These are phyloP conservation scores for Thera obeliscata DNA, from an alignment of 2,888 invertebrate genomes.

Conservation along the genomic window DNA sequence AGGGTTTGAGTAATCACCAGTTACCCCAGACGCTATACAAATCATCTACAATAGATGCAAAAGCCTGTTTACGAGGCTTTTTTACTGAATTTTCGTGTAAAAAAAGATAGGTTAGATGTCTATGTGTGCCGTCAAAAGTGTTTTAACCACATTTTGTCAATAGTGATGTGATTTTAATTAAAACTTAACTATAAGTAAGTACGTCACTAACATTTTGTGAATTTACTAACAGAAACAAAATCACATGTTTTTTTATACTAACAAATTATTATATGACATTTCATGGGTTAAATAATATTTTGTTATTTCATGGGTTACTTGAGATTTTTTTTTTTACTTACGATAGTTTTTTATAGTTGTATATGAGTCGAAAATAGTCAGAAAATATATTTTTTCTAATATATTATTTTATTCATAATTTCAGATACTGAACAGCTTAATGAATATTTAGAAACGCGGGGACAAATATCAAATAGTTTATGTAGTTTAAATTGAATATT, in stretches of 20 bases:
- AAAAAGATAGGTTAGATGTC: too few relatives aligned
- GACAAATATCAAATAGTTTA: conserved; percentile 30
- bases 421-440: conserved; percentile 59
- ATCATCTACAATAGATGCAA: too few relatives aligned
- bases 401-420: conserved; percentile 34
- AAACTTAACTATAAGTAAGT: not conserved
- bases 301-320: too few relatives aligned
- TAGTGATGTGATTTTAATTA: not conserved
- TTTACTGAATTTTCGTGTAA: too few relatives aligned
- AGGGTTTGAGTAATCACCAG: too few relatives aligned
- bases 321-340: too few relatives aligned
- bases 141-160: not conserved
- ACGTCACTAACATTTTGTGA: not conserved
- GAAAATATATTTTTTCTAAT: not conserved
- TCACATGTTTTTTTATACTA: not conserved
- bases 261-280: too few relatives aligned
- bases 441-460: conserved; percentile 52
- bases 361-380: not conserved
- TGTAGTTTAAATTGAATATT: conserved; percentile 10
- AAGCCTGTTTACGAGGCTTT: too few relatives aligned
- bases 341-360: too few relatives aligned
- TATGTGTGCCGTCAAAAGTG: not conserved
- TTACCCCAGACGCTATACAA: too few relatives aligned
- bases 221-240: not conserved
- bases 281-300: too few relatives aligned